Conservation (phyloP, 2,888 invertebrate species). For the Phoenoteleia sp. region DNA sequence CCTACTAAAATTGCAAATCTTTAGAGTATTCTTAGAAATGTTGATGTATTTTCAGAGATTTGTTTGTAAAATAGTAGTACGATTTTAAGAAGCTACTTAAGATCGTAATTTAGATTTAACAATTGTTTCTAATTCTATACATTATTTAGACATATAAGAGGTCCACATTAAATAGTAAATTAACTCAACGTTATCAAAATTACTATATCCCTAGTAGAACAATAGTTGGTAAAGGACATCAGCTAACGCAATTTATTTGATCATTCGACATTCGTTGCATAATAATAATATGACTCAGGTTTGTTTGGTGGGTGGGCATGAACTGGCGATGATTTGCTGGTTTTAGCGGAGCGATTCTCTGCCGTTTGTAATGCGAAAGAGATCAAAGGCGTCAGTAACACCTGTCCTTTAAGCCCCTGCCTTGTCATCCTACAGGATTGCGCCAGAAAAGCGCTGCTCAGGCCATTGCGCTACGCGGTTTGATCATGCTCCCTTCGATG, state of each 20-base stretch:
- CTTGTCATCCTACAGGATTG: constrained; percentile 85
- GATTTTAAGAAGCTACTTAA: no score
- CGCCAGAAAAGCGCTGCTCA: constrained; percentile 80
- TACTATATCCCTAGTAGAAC: no score
- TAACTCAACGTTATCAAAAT: no score
- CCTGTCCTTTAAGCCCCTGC: constrained; percentile 85
- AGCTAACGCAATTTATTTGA: constrained; percentile 10
- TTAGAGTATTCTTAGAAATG: no score
- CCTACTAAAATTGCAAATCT: no score
- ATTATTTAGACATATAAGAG: no score
- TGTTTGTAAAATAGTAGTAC: no score
- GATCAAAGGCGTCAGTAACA: constrained; percentile 87
- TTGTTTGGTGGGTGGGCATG: constrained; percentile 75
- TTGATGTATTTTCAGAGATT: no score
- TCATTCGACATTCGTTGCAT: constrained; percentile 8
- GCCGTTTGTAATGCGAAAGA: constrained; percentile 84
- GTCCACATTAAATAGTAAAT: no score
- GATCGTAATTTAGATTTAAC: no score
- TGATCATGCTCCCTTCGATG: constrained; percentile 64
- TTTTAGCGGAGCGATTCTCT: constrained; percentile 81
- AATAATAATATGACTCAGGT: constrained; percentile 6
- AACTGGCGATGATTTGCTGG: constrained; percentile 82
- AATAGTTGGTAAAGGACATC: no score
- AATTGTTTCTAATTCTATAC: no score
- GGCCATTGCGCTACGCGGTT: constrained; percentile 63